phyloP scores from a whole-genome alignment of 2,888 invertebrate genomes.

The Apodemia arnacis region DNA sequence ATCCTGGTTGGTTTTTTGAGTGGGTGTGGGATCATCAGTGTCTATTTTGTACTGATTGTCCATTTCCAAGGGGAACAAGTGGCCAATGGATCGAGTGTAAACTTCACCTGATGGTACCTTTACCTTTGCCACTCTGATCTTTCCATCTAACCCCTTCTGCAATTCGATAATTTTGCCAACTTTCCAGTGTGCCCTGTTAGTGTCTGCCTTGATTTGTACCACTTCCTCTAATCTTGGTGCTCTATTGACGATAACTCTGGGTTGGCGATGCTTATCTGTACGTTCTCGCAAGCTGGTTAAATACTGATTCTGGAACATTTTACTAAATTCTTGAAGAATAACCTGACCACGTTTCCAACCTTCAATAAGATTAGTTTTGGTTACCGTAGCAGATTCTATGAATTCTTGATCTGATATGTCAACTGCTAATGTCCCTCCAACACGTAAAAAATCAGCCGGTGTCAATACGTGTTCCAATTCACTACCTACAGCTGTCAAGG shows the following conservation, averaged over 20 bases:
- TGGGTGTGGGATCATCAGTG: neutral
- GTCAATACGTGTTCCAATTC: slow-evolving; percentile 41
- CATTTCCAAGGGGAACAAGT: slow-evolving; percentile 16
- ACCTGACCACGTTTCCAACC: slow-evolving; percentile 58
- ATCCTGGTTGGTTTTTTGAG: neutral
- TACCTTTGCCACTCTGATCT: slow-evolving; percentile 58
- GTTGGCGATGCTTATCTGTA: slow-evolving; percentile 33
- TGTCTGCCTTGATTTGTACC: slow-evolving; percentile 62
- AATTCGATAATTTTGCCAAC: slow-evolving; percentile 58
- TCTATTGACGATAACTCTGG: slow-evolving; percentile 34
- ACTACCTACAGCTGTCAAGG: slow-evolving; percentile 38
- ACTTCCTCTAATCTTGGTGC: slow-evolving; percentile 41
- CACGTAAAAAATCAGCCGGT: slow-evolving; percentile 38
- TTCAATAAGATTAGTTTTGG: slow-evolving; percentile 53
- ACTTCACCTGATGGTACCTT: slow-evolving; percentile 25
- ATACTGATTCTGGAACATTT: slow-evolving; percentile 66
- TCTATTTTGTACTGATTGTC: neutral
- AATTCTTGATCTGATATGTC: neutral
- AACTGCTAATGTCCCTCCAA: neutral
- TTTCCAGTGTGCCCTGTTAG: slow-evolving; percentile 59
- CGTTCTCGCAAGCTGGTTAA: slow-evolving; percentile 43
- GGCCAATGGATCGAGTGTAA: slow-evolving; percentile 22
- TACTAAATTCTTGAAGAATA: slow-evolving; percentile 62
- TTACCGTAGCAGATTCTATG: slow-evolving; percentile 28
- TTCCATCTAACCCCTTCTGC: slow-evolving; percentile 47